Base-by-base conservation (phyloP, 2,113 vertebrate genomes). In the Nansenia antarctica region DNA sequence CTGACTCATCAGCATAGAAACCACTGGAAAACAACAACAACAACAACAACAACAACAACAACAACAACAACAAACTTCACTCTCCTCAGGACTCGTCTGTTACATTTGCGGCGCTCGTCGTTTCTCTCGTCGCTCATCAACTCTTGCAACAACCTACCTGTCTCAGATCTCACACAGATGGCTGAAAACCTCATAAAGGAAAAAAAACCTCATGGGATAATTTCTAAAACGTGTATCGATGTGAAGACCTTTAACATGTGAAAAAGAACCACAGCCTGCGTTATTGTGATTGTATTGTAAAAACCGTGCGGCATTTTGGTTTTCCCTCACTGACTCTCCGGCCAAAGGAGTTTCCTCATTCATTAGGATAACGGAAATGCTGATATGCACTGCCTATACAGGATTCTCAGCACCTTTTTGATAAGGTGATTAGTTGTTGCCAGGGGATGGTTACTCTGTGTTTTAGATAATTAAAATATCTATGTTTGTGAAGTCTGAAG, bases 381-480 rank as follows among this genome's bases (percentile, higher is more conserved):
- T 79, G 45, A 76, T 64, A 78, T 74, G 85, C 78, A 82, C 86
- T 88, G 80, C 73, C 54, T 54, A 9, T 83, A 83, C 72, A 76
- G 65, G 67, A 64, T 62, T 24, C n/a, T 32, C 8, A 3, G 7
- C 31, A 61, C 30, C 2, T 27, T 27, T 24, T 63, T 45, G 62
- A 22, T 27, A 14, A 26, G 27, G n/a, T n/a, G n/a, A n/a, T n/a
- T n/a, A n/a, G n/a, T n/a, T n/a, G n/a, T n/a, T n/a, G 42, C 53
- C 9, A 72, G 39, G 57, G 64, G 31, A 26, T 54, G 32, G 68
- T 15, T 37, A 20, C 42, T 57, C 9, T 49, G 27, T 66, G 18
- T 57, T 35, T 65, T 29, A 58, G 63, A 24, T 65, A 35, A 31
- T n/a, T n/a, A n/a, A 58, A 55, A 24, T 49, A 49, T 6, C n/a